Evolutionary conservation across 30 jellyfish, hydroid and myxozoan species (phyloP), one percentile per base, ranked within the genome.

Genomic region (Chrysaora quinquecirrha): DNA sequence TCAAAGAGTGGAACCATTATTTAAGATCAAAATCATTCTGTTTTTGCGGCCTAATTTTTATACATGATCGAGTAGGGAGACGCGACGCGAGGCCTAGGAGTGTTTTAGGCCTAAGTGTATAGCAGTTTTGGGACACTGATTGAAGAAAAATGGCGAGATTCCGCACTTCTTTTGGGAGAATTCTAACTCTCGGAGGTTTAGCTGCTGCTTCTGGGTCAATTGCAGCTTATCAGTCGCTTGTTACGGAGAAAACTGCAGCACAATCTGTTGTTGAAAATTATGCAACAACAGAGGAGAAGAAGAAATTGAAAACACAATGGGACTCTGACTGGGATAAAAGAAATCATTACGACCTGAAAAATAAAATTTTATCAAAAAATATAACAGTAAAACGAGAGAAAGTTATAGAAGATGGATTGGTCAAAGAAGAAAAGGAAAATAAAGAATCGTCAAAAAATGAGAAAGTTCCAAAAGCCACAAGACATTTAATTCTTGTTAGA

Each of bases 321-420:
- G 97, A 89, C 52, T 46, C 82, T 38, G 88, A 89, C 63, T 89
- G 97, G 97, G 97, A 89, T 34, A 52, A 79, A 19, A 72, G 97
- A 22, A 76, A 73, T 2, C 20, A 50, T 19, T 33, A 52, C 43
- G 76, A 32, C n/a, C 64, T 64, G 1, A 82, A 73, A 30, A 71
- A 56, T 25, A 58, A 70, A 35, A 80, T 65, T 2, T 25, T 73
- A 24, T 6, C 67, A 16, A 73, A 54, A 11, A 23, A 27, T 48
- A 20, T 63, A 60, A 76, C 61, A 19, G 38, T 72, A 18, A 35
- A 22, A 14, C 18, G 25, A 50, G 19, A 60, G 2, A 73, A 48
- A 0, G 43, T 24, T 0, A 23, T 1, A 0, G n/a, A 46, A 23
- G 73, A 30, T 18, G 76, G 52, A 65, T n/a, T n/a, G n/a, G 30